Percentiles rank a stretch among this genome's conserved stretches.
Evolutionary conservation across 2,797 vertebrate species (phyloP).

Genomic region (Yasuhikotakia modesta): DNA sequence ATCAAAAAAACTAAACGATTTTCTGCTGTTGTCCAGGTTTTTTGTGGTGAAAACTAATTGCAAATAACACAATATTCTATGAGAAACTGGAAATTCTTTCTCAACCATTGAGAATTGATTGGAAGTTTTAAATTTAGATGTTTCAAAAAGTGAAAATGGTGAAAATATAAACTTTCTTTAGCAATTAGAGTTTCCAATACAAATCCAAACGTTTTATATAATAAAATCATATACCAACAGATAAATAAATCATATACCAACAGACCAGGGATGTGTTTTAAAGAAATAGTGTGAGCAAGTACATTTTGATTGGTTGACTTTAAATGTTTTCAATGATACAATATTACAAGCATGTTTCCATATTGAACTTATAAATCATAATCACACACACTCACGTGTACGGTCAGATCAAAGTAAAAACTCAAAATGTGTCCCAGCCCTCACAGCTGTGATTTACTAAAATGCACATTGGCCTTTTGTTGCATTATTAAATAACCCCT

Average conservation of each 20-base stretch:
- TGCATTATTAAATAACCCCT: constrained; percentile 58
- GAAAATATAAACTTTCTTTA: no score
- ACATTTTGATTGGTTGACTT: not conserved
- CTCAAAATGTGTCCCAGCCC: not conserved
- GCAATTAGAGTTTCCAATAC: no score
- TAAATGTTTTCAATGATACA: constrained; percentile 44
- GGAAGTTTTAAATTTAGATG: no score
- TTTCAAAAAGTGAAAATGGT: no score
- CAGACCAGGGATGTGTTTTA: not conserved
- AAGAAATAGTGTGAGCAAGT: not conserved
- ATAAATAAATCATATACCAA: not conserved
- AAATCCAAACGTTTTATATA: not conserved
- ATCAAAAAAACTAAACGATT: constrained; percentile 30
- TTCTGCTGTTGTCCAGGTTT: constrained; percentile 21
- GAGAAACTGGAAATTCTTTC: no score
- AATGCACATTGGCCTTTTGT: constrained; percentile 46
- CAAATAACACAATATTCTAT: no score
- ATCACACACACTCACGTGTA: constrained; percentile 6
- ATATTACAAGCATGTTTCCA: constrained; percentile 72
- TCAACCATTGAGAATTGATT: no score
- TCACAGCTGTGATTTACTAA: constrained; percentile 38
- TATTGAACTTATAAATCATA: constrained; percentile 60
- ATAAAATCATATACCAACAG: no score
- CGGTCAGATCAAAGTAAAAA: constrained; percentile 13
- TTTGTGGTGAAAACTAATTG: constrained; percentile 11